Conservation (phyloP, 2,888 invertebrate species). For the Trissoscelio sp. region DNA sequence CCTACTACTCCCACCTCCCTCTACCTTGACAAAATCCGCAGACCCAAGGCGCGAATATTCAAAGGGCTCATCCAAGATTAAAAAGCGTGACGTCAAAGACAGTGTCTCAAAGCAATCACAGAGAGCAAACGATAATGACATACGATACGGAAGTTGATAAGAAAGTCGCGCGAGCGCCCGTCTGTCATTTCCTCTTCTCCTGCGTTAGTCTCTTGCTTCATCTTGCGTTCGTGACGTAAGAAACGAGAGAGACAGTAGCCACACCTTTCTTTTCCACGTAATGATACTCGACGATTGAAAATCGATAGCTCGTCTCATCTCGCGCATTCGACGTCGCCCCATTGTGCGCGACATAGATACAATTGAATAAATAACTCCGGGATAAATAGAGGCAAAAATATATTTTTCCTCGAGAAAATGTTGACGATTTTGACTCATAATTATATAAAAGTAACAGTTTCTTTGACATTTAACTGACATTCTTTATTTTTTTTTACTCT, state of each 20-base stretch:
- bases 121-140: slow-evolving; percentile 63
- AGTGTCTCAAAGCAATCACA: slow-evolving; percentile 58
- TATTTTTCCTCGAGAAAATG: no score
- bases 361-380: slow-evolving; percentile 49
- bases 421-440: no score
- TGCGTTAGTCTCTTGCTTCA: slow-evolving; percentile 26
- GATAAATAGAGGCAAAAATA: neutral
- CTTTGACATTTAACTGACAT: no score
- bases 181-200: slow-evolving; percentile 49
- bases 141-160: slow-evolving; percentile 64
- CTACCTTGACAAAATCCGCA: slow-evolving; percentile 26
- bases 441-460: no score
- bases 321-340: slow-evolving; percentile 45
- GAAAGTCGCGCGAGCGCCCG: slow-evolving; percentile 46
- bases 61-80: slow-evolving; percentile 60
- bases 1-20: neutral
- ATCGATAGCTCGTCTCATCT: slow-evolving; percentile 61
- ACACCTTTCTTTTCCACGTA: slow-evolving; percentile 34
- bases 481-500: no score
- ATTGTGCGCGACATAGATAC: slow-evolving; percentile 46
- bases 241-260: neutral
- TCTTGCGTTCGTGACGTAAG: slow-evolving; percentile 30
- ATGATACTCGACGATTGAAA: slow-evolving; percentile 67
- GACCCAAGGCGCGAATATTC: slow-evolving; percentile 58
- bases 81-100: slow-evolving; percentile 60